These are phyloP conservation scores for Coenobita brevimanus DNA, from an alignment of 1,140 invertebrate species.

Conservation along the genomic window DNA sequence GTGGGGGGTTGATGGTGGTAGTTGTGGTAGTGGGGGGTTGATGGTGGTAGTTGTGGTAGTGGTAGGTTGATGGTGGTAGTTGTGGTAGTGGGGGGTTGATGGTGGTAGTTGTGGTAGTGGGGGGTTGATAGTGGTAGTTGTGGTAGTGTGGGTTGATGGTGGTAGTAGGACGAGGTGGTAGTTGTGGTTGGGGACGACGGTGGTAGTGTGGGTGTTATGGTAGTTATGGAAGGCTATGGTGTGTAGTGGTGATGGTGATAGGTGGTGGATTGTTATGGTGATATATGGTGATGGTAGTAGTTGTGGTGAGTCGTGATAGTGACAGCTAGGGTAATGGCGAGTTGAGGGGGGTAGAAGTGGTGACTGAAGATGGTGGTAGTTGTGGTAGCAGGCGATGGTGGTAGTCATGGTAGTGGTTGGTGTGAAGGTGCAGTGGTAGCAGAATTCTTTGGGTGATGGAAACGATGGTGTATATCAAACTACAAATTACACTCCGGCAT, in stretches of 20 bases:
- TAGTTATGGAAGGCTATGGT: background rate
- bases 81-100: no score
- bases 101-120: no score
- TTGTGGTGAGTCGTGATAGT: background rate
- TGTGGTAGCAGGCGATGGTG: no score
- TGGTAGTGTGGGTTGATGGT: no score
- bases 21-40: no score
- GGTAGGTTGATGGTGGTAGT: no score
- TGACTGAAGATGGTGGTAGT: background rate
- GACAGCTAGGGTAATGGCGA: background rate
- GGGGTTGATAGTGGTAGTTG: no score
- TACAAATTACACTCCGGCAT: no score
- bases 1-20: no score
- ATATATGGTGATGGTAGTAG: background rate
- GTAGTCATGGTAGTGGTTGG: background rate
- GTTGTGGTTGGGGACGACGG: background rate
- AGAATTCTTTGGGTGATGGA: background rate
- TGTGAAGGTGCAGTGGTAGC: background rate
- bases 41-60: no score
- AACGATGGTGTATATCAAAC: background rate
- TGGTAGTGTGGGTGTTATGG: slow-evolving; percentile 6
- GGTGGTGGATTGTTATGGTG: no score
- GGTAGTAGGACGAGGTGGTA: no score
- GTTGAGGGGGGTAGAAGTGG: background rate
- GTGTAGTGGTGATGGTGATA: background rate